These are phyloP conservation scores for Sebastes hubbsi DNA, from an alignment of 2,797 vertebrate genomes.

Conservation along the genomic window DNA sequence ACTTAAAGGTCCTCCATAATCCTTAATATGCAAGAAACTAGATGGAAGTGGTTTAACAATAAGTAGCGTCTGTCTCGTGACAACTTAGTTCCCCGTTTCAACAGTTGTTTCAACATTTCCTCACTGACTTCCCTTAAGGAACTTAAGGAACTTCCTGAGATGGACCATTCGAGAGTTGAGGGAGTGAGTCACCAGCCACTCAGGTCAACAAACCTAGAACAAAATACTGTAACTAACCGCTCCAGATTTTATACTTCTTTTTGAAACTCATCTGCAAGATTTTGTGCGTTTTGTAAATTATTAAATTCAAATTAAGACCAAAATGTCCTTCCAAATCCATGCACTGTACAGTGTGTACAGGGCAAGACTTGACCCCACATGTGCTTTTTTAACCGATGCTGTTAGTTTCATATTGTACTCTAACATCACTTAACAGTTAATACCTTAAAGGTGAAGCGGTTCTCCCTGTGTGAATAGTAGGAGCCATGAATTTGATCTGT, in stretches of 20 bases:
- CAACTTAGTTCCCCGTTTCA: slow-evolving; percentile 16
- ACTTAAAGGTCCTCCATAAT: background rate
- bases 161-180: background rate
- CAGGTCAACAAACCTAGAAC: background rate
- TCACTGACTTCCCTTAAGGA: slow-evolving; percentile 20
- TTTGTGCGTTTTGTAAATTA: background rate
- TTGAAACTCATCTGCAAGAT: background rate
- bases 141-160: slow-evolving; percentile 5
- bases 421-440: background rate
- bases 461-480: background rate
- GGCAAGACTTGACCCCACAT: background rate
- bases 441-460: background rate
- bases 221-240: background rate
- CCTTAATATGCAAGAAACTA: background rate
- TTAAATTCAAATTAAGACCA: background rate
- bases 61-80: background rate
- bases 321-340: background rate
- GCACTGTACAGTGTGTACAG: background rate
- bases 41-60: background rate
- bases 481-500: background rate
- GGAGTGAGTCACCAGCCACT: background rate
- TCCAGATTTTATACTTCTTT: background rate
- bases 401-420: background rate
- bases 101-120: slow-evolving; percentile 18
- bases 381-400: background rate